Evolutionary conservation across 2,888 invertebrate genomes (phyloP), one percentile per base, ranked within the genome.

Genomic region (Aricia artaxerxes): DNA sequence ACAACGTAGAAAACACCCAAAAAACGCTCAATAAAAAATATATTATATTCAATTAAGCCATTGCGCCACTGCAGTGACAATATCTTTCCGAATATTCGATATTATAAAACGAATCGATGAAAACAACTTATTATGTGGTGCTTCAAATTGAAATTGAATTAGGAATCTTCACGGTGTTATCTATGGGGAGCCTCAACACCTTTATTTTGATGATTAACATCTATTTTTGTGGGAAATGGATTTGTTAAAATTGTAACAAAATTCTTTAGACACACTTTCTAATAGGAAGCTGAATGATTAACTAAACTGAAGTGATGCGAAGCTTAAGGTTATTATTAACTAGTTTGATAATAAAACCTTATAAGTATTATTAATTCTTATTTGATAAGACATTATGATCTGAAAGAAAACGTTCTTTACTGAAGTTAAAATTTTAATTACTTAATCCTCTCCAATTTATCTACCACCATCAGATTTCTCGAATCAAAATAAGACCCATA

Each of bases 141-240:
- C 88, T 89, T 87, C 88, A 89, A 90, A 90, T 92, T 90, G 89
- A 93, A 94, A 94, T 94, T 94, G 91, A 90, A 94, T 94, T 94
- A 94, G 87, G 83, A 86, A 83, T 82, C 88, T 92, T 93, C 94
- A 93, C 90, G 93, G 87, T 85, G 86, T 92, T 91, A 90, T 91
- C 93, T 88, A 91, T 93, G 92, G 93, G 92, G 91, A 90, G 90
- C 89, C 92, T 89, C 87, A 83, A 82, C 82, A 87, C 86, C 88
- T 90, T 90, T 91, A 88, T 89, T 83, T 77, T 81, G 84, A 87
- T 91, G 92, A 92, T 93, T 93, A 92, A 91, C 90, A 92, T 35
- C 92, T 90, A 86, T 87, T 89, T 88, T 88, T 89, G 90, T 92
- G 90, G 91, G 91, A 92, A 90, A 86, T 84, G 82, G 84, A 86